Evolutionary conservation across 2,113 vertebrate genomes (phyloP).

Genomic region (Morone chrysops): DNA sequence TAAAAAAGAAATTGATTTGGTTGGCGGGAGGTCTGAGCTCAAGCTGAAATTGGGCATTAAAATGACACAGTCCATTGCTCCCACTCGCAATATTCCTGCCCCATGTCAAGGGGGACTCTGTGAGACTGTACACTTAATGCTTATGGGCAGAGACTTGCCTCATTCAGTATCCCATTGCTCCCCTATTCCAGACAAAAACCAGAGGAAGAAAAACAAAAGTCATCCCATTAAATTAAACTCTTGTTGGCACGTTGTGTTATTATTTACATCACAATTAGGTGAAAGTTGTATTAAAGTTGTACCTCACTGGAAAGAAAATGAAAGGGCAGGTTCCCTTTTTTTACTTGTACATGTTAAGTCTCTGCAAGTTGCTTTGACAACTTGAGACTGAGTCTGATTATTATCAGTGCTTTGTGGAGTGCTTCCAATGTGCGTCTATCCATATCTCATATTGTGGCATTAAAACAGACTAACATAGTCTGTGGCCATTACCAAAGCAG

Average conservation of each 20-base stretch:
- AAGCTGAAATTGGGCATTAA: slow-evolving; percentile 78
- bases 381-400: slow-evolving; percentile 16
- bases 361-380: slow-evolving; percentile 7
- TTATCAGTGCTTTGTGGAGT: slow-evolving; percentile 6
- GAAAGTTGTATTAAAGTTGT: slow-evolving; percentile 1
- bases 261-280: slow-evolving; percentile 32
- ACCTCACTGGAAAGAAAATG: background rate
- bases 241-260: slow-evolving; percentile 40
- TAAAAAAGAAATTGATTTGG: slow-evolving; percentile 72
- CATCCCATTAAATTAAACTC: slow-evolving; percentile 57
- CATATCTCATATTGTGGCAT: slow-evolving; percentile 7
- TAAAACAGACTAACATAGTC: slow-evolving; percentile 5
- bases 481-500: background rate
- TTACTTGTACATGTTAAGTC: background rate
- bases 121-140: slow-evolving; percentile 66
- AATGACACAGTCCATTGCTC: slow-evolving; percentile 79
- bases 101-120: slow-evolving; percentile 55
- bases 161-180: slow-evolving; percentile 27
- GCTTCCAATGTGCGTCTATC: slow-evolving; percentile 27
- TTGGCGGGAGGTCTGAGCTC: slow-evolving; percentile 75
- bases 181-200: slow-evolving; percentile 20
- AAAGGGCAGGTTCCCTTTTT: slow-evolving; percentile 4
- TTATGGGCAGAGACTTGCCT: slow-evolving; percentile 59
- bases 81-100: slow-evolving; percentile 62
- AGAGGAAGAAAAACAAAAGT: slow-evolving; percentile 25